A percentile compares a stretch with the other conserved stretches of the same genome.
phyloP scores from a whole-genome alignment of 2,797 vertebrate species.

The Mycteria americana region DNA sequence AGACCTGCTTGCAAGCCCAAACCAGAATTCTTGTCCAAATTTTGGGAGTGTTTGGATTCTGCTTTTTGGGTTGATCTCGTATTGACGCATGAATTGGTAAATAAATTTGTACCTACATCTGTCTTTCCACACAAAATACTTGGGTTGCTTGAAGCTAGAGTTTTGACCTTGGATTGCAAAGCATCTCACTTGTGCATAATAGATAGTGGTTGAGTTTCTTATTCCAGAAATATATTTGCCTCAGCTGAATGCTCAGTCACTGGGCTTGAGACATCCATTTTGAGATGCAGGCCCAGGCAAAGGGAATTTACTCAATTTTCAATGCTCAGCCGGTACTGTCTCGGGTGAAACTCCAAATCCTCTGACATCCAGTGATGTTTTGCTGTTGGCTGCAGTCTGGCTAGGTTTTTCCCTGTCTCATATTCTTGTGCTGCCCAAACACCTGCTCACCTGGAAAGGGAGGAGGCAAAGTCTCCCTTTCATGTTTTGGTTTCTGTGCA shows the following conservation, averaged over 20 bases:
- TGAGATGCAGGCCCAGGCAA: background rate
- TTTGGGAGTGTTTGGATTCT: slow-evolving; percentile 21
- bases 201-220: background rate
- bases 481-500: background rate
- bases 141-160: background rate
- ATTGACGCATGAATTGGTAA: background rate
- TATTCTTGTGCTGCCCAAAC: background rate
- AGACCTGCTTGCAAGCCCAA: slow-evolving; percentile 20
- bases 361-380: background rate
- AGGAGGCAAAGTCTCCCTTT: slow-evolving; percentile 22
- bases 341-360: background rate
- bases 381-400: background rate
- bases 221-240: background rate
- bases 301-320: background rate
- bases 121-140: background rate
- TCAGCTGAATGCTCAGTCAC: background rate
- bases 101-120: background rate
- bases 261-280: background rate
- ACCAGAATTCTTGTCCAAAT: slow-evolving; percentile 31
- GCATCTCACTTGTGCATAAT: background rate
- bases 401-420: background rate
- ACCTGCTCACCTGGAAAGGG: background rate
- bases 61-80: background rate
- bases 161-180: background rate
- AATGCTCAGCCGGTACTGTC: background rate